phyloP scores from a whole-genome alignment of 2,113 vertebrate genomes.

The Baryphthengus martii region DNA sequence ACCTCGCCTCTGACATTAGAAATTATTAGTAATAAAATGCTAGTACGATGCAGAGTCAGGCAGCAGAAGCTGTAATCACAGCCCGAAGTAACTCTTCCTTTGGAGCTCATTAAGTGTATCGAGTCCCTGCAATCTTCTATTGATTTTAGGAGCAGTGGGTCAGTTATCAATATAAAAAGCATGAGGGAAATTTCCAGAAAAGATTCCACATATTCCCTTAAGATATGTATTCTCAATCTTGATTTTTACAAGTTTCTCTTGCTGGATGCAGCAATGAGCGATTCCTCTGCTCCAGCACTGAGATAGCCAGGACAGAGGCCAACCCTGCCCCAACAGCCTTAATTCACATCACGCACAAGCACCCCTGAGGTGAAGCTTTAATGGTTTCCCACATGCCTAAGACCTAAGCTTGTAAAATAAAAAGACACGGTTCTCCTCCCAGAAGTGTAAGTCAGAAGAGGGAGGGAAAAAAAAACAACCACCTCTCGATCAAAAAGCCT shows the following conservation, averaged over 20 bases:
- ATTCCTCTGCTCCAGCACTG: not conserved
- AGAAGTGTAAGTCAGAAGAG: not conserved
- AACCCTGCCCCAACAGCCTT: not conserved
- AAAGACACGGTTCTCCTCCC: not conserved
- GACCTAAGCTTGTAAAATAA: not conserved
- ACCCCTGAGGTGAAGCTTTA: accelerated
- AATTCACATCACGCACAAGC: not conserved
- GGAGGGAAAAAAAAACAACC: accelerated
- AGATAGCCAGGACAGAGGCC: not conserved
- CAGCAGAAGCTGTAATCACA: not conserved
- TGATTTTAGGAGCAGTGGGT: not conserved
- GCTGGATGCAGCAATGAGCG: not conserved
- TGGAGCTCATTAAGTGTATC: not conserved
- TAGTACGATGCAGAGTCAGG: not conserved
- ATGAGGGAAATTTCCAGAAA: not conserved
- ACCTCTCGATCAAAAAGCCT: not conserved
- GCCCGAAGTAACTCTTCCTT: not conserved
- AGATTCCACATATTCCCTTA: not conserved
- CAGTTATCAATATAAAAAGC: not conserved
- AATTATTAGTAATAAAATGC: not conserved
- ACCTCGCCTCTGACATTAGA: not conserved
- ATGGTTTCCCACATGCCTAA: not conserved
- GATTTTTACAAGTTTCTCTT: not conserved
- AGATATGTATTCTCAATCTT: not conserved
- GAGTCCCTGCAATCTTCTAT: not conserved